Evolutionary conservation across 2,797 vertebrate species (phyloP).

Genomic region (Bryconaethiops microstoma): DNA sequence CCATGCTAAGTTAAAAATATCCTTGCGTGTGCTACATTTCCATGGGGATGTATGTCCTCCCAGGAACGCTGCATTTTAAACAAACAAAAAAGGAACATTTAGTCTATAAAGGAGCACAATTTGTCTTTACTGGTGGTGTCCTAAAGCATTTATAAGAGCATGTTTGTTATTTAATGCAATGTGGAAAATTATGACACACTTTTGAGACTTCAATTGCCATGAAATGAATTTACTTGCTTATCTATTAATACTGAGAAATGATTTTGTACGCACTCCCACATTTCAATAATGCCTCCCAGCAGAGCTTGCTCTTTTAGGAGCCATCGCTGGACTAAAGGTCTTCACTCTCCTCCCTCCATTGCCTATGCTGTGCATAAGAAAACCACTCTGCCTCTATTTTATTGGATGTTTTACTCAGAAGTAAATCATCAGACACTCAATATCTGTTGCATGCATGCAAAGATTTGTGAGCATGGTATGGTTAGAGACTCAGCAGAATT

Average conservation of each 20-base stretch:
- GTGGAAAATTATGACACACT: slow-evolving; percentile 47
- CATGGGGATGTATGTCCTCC: slow-evolving; percentile 71
- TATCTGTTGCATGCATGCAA: not conserved
- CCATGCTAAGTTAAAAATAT: slow-evolving; percentile 67
- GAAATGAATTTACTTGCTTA: not conserved
- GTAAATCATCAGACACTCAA: not conserved
- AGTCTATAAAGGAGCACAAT: slow-evolving; percentile 59
- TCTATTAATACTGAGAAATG: not conserved
- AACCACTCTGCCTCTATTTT: slow-evolving; percentile 8
- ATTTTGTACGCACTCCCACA: not conserved
- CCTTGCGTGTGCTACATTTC: slow-evolving; percentile 66
- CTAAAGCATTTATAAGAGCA: slow-evolving; percentile 47
- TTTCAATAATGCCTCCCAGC: not conserved
- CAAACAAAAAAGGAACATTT: slow-evolving; percentile 71
- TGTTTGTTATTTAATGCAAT: slow-evolving; percentile 56
- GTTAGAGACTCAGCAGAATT: slow-evolving; percentile 5
- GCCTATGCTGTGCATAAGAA: not conserved
- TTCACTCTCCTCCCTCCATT: not conserved
- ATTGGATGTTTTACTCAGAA: not conserved
- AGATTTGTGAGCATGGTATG: not conserved
- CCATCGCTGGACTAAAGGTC: slow-evolving; percentile 4
- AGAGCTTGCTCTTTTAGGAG: not conserved
- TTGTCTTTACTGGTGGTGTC: slow-evolving; percentile 59
- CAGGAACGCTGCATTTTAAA: slow-evolving; percentile 69
- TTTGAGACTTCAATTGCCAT: slow-evolving; percentile 45